Conservation (phyloP, 1,140 invertebrate genomes). For the Zaprionus tsacasi region DNA sequence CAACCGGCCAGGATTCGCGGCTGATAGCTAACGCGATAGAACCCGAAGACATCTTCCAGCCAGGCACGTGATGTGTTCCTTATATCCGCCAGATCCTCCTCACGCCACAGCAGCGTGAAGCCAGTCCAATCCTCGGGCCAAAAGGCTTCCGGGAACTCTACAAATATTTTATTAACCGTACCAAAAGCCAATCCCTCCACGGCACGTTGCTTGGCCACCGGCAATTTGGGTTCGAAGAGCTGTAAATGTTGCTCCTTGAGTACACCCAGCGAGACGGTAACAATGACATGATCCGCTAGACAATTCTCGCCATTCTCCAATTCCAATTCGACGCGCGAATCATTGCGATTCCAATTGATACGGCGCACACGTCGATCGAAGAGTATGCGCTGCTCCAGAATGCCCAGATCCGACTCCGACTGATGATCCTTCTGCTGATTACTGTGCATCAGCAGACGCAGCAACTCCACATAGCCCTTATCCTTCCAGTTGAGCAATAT, state of each 20-base stretch:
- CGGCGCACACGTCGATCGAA: constrained; percentile 85
- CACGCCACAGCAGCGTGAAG: constrained; percentile 86
- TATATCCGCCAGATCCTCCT: constrained; percentile 86
- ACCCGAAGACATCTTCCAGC: constrained; percentile 88
- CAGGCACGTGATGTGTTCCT: constrained; percentile 85
- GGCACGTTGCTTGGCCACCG: constrained; percentile 86
- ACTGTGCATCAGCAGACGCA: constrained; percentile 86
- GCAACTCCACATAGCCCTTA: constrained; percentile 86
- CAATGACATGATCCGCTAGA: constrained; percentile 88
- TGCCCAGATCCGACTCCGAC: constrained; percentile 62
- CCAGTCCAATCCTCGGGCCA: constrained; percentile 86
- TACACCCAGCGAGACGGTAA: constrained; percentile 89
- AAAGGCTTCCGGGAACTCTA: constrained; percentile 89
- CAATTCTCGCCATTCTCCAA: constrained; percentile 87
- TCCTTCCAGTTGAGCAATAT: constrained; percentile 87
- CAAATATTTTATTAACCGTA: constrained; percentile 91
- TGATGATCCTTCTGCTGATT: constrained; percentile 38
- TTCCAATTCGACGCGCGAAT: constrained; percentile 84
- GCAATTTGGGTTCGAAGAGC: constrained; percentile 87
- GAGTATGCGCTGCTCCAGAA: constrained; percentile 82
- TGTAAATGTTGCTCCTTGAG: constrained; percentile 86
- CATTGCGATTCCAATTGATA: constrained; percentile 84
- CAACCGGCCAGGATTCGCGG: constrained; percentile 89
- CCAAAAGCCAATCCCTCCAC: constrained; percentile 89
- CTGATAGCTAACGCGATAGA: constrained; percentile 88